A percentile compares a stretch with the other conserved stretches of the same genome.
phyloP scores from a whole-genome alignment of 2,113 vertebrate species.

The Caretta caretta region DNA sequence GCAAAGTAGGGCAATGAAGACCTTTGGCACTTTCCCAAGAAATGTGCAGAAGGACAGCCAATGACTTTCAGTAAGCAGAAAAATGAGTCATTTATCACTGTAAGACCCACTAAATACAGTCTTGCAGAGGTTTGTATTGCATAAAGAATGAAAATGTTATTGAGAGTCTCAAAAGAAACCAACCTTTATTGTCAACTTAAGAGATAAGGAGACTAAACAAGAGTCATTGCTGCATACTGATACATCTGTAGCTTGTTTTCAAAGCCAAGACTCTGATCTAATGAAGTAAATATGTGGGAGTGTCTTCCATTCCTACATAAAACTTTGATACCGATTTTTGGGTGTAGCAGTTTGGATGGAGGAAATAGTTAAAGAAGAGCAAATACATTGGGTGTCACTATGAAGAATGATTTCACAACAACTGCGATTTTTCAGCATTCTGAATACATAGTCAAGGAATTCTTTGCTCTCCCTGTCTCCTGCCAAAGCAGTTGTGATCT shows the following conservation, averaged over 20 bases:
- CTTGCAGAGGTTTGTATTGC: not conserved
- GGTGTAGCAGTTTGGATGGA: not conserved
- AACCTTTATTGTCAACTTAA: not conserved
- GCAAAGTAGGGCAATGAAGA: not conserved
- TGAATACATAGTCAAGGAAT: not conserved
- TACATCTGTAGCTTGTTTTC: not conserved
- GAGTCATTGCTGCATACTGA: fast-evolving
- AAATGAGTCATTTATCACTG: not conserved
- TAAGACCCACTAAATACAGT: not conserved
- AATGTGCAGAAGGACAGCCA: not conserved
- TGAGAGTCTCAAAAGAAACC: not conserved
- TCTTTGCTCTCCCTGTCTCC: fast-evolving
- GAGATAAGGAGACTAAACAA: not conserved
- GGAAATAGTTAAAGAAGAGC: not conserved
- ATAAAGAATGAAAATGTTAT: not conserved
- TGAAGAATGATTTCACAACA: not conserved
- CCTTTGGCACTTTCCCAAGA: slow-evolving; percentile 35
- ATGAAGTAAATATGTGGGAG: not conserved
- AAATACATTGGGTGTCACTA: not conserved
- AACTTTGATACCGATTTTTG: not conserved
- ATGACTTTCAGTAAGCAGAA: not conserved
- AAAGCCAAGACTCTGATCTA: not conserved
- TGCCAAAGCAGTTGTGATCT: not conserved
- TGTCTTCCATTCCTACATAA: fast-evolving
- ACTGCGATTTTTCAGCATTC: not conserved